phyloP scores from a whole-genome alignment of 2,113 vertebrate genomes.

The Dissostichus mawsoni region DNA sequence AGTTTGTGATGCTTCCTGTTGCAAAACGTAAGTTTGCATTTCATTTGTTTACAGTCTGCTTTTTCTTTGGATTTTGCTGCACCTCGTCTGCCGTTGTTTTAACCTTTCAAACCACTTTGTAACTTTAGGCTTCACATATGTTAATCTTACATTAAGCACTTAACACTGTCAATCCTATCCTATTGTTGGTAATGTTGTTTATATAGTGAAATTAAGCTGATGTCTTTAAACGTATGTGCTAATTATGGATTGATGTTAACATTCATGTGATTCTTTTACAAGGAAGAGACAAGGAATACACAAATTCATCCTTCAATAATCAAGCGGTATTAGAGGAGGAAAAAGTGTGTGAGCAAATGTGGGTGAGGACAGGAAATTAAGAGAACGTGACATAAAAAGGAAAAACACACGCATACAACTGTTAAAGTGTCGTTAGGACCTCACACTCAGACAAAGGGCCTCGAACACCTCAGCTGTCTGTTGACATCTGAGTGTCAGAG shows the following conservation, averaged over 20 bases:
- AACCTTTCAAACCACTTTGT: neutral
- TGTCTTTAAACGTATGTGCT: neutral
- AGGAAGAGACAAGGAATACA: too few species aligned
- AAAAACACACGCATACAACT: conserved; percentile 31
- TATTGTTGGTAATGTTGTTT: neutral
- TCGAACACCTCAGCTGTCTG: conserved; percentile 51
- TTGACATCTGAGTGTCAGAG: conserved; percentile 49
- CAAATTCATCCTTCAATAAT: too few species aligned
- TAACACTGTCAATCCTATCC: neutral
- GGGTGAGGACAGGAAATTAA: conserved; percentile 19
- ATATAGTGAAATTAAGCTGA: neutral
- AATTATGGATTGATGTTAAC: neutral
- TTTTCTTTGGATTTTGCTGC: neutral
- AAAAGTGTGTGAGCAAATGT: neutral
- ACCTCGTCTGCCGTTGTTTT: neutral
- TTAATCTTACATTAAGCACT: neutral
- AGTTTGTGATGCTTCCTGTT: neutral
- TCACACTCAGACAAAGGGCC: conserved; percentile 50
- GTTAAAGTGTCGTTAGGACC: conserved; percentile 55
- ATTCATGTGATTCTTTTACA: neutral
- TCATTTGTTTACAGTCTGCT: neutral
- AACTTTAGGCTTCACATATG: neutral
- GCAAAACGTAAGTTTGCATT: neutral
- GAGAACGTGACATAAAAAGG: conserved; percentile 22
- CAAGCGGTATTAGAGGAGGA: too few species aligned